These are phyloP conservation scores for Penaeus chinensis DNA, from an alignment of 1,140 invertebrate genomes.

Conservation along the genomic window DNA sequence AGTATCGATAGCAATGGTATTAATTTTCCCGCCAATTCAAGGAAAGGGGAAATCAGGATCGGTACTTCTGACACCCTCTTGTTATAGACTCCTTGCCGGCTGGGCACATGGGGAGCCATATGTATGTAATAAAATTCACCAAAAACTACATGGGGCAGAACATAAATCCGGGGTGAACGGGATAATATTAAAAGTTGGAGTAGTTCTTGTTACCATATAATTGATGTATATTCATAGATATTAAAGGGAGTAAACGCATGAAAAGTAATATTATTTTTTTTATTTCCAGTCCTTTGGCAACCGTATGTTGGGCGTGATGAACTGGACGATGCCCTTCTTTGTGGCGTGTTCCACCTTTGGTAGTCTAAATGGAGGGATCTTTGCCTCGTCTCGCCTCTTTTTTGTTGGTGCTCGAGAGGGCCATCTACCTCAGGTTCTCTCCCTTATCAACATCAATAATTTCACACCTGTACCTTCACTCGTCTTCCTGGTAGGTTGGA, in stretches of 20 bases:
- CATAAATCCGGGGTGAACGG: too few relatives aligned
- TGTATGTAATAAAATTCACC: too few relatives aligned
- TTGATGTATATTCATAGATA: constrained; percentile 6
- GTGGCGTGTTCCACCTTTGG: constrained; percentile 89
- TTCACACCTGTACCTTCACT: constrained; percentile 88
- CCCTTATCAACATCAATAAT: constrained; percentile 84
- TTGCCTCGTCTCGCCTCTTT: constrained; percentile 89
- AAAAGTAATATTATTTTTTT: too few relatives aligned
- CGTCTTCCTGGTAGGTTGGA: constrained; percentile 80
- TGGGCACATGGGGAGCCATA: too few relatives aligned
- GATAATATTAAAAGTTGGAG: too few relatives aligned
- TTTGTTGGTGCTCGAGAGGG: constrained; percentile 92
- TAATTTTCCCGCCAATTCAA: too few relatives aligned
- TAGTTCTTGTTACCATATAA: too few relatives aligned
- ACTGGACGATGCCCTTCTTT: constrained; percentile 85
- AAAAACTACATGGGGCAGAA: too few relatives aligned
- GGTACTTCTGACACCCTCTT: too few relatives aligned
- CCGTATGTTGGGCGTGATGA: constrained; percentile 77
- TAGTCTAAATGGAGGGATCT: constrained; percentile 88
- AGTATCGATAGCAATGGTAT: too few relatives aligned
- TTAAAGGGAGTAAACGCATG: neutral
- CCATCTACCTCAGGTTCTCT: constrained; percentile 85
- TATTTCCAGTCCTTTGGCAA: constrained; percentile 83
- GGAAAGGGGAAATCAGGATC: too few relatives aligned
- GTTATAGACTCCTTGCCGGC: too few relatives aligned